A percentile compares a stretch with the other conserved stretches of the same genome.
Conservation (phyloP, 2,113 vertebrate species). For the Apus apus region DNA sequence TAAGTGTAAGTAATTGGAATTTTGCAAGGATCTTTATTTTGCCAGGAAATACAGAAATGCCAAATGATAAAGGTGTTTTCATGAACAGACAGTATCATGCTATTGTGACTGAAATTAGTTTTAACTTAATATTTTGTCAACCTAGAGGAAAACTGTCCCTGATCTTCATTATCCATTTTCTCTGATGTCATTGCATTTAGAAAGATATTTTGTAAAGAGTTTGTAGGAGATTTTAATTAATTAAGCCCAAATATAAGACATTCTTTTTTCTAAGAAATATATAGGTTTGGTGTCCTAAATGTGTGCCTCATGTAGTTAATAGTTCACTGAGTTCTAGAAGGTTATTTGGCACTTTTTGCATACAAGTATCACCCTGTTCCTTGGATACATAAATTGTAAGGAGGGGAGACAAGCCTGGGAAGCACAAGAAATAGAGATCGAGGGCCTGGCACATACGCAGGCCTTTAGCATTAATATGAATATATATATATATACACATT, state of each 20-base stretch:
- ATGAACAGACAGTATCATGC: background rate
- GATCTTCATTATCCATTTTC: background rate
- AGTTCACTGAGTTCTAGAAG: background rate
- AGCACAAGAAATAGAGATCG: background rate
- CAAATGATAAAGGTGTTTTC: conserved; percentile 15
- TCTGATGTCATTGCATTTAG: background rate
- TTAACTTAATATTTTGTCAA: background rate
- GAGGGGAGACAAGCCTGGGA: background rate
- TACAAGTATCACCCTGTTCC: background rate
- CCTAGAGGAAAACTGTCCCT: background rate
- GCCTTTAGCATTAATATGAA: background rate
- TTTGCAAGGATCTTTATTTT: conserved; percentile 6
- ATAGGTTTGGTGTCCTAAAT: background rate
- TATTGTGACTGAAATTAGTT: conserved; percentile 20
- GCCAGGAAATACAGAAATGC: background rate
- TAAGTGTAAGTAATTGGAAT: background rate
- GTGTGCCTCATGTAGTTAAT: background rate
- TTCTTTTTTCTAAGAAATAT: background rate
- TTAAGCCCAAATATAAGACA: background rate
- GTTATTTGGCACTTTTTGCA: background rate
- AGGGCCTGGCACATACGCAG: background rate
- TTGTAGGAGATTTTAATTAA: background rate
- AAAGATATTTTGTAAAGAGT: background rate
- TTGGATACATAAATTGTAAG: background rate
- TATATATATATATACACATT: background rate